These are phyloP conservation scores for Arothron firmamentum DNA, from an alignment of 2,113 vertebrate species.

Conservation along the genomic window DNA sequence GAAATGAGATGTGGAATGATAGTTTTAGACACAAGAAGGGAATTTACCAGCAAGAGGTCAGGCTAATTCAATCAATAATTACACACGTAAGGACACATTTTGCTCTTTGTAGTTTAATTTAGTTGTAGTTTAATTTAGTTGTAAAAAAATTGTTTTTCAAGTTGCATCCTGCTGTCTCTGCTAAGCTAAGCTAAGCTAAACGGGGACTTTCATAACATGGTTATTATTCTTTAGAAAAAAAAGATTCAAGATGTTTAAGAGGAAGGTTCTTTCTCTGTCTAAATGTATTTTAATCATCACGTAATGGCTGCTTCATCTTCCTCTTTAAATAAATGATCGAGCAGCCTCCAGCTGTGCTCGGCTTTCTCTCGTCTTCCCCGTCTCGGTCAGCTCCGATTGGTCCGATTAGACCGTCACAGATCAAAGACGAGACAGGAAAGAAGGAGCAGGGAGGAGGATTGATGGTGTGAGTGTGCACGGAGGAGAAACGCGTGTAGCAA, in stretches of 20 bases:
- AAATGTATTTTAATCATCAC: slow-evolving; percentile 34
- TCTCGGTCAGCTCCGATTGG: slow-evolving; percentile 47
- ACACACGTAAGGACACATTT: no score
- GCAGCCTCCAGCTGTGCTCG: slow-evolving; percentile 52
- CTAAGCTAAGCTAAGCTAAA: neutral
- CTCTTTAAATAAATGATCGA: slow-evolving; percentile 57
- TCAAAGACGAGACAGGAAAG: slow-evolving; percentile 38
- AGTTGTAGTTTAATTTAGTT: no score
- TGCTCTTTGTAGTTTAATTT: no score
- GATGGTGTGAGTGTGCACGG: slow-evolving; percentile 43
- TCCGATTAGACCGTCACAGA: slow-evolving; percentile 46
- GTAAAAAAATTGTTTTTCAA: no score
- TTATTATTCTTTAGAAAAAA: no score
- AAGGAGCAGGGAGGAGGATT: slow-evolving; percentile 42
- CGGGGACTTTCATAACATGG: neutral
- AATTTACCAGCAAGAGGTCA: no score
- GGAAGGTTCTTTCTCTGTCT: slow-evolving; percentile 12
- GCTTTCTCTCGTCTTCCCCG: slow-evolving; percentile 20
- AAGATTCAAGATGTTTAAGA: neutral
- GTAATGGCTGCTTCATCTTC: slow-evolving; percentile 33
- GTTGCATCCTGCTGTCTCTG: neutral
- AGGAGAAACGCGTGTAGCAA: slow-evolving; percentile 10
- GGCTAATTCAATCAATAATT: no score
- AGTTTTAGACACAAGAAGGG: neutral
- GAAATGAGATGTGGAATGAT: neutral